Base-by-base conservation (phyloP, 2,797 vertebrate species). In the Erethizon dorsatum region DNA sequence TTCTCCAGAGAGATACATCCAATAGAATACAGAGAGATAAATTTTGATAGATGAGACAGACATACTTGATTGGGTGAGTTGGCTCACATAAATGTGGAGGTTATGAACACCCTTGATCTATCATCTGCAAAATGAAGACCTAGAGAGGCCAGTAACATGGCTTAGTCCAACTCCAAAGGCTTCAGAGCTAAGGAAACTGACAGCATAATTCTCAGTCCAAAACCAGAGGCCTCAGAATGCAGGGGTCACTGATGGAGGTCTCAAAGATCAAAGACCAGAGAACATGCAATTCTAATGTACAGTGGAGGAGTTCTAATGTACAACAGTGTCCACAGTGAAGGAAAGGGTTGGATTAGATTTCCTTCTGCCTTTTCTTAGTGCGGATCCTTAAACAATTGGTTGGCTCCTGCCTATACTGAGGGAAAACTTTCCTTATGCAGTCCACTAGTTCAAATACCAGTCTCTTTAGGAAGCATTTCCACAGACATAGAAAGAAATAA, bases 341-440 rank as follows among this genome's bases (percentile, higher is more conserved):
- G 12, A n/a, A 5, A 11, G 20, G n/a, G 20, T 6, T 33, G 61
- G 52, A 52, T 78, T 78, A 50, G 1, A 31, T 1, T 31, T 59
- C 45, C 11, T 11, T 9, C 15, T 75, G 28, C 11, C 37, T 47
- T 37, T 65, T 22, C 52, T 63, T 17, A 54, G 18, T 65, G 6
- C 20, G 22, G 45, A 9, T 1, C n/a, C 24, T 54, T 2, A 41
- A 59, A 14, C 2, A 20, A 28, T 31, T 52, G 45, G 24, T 50
- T 31, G 3, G 20, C 0, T 3, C 24, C 33, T 52, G 33, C 17
- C 15, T 6, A 31, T 2, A 31, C 6, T 3, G 33, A 54, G 6
- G 15, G 24, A 26, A 54, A 37, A 79, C 24, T 17, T 79, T 69
- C 63, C 33, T 75, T 61, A 50, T 26, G 33, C 18, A 50, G 31